phyloP scores from a whole-genome alignment of 2,113 vertebrate genomes.

The Synchiropus splendidus region DNA sequence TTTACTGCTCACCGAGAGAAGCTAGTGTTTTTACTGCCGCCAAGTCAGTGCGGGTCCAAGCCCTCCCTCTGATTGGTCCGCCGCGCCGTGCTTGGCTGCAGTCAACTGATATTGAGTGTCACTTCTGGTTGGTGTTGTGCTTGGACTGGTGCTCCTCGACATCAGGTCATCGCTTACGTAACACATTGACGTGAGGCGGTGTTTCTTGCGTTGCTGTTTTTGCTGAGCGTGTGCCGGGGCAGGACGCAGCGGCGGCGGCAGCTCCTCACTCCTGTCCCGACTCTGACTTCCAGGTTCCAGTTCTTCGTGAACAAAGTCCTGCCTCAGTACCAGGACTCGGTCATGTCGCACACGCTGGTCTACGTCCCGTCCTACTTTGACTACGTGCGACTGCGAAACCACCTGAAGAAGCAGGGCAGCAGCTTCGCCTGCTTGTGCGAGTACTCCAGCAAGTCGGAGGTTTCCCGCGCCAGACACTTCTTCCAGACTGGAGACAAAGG shows the following conservation, averaged over 20 bases:
- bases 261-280: background rate
- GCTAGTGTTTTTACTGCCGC: no score
- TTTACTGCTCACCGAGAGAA: no score
- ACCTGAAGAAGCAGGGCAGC: constrained; percentile 85
- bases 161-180: background rate
- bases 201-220: no score
- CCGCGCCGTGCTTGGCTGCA: no score
- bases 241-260: no score
- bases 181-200: no score
- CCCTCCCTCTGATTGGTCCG: no score
- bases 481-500: constrained; percentile 84
- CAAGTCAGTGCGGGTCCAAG: no score
- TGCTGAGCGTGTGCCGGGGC: no score
- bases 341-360: constrained; percentile 93
- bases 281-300: constrained; percentile 71
- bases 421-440: constrained; percentile 83
- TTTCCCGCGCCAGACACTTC: constrained; percentile 80
- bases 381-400: constrained; percentile 88
- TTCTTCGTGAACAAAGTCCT: constrained; percentile 84
- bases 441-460: constrained; percentile 72
- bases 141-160: no score
- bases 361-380: constrained; percentile 93
- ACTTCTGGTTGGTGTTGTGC: no score
- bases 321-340: constrained; percentile 86
- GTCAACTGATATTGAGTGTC: no score